Percentiles rank a stretch among this genome's conserved stretches.
Evolutionary conservation across 2,888 invertebrate genomes (phyloP).

Genomic region (Ommatoiulus sabulosus): DNA sequence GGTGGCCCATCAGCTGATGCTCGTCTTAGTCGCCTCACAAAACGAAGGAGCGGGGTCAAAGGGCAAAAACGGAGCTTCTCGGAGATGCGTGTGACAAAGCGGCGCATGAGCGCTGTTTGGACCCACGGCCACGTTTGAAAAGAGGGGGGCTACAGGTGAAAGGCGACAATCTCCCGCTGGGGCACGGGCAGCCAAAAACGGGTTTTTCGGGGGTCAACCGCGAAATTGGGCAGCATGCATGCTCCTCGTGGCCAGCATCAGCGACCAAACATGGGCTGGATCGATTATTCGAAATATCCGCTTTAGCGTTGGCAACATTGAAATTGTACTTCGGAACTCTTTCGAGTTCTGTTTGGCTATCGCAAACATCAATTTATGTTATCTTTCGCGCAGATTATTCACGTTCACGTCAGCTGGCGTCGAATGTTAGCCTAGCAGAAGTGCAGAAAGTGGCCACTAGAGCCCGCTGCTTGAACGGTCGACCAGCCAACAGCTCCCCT

Average conservation of each 20-base stretch:
- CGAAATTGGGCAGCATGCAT: no score
- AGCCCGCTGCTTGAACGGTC: neutral
- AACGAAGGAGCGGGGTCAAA: neutral
- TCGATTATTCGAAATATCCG: no score
- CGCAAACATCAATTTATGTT: neutral
- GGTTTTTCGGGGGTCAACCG: neutral
- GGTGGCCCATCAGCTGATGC: neutral
- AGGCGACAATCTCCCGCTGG: neutral
- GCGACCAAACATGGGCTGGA: no score
- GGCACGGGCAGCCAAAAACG: conserved; percentile 15
- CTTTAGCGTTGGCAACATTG: neutral
- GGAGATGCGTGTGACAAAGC: neutral
- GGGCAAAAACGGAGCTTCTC: neutral
- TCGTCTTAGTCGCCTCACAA: neutral
- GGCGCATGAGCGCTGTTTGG: neutral
- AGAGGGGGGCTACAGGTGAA: conserved; percentile 1
- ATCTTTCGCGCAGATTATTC: neutral
- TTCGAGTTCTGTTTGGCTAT: no score
- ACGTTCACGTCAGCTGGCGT: no score
- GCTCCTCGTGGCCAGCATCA: no score
- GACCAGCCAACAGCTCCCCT: neutral
- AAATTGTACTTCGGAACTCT: neutral
- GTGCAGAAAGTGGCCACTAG: neutral
- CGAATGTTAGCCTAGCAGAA: neutral
- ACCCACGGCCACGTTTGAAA: neutral